Percentiles rank a stretch among this genome's conserved stretches.
phyloP scores from a whole-genome alignment of 2,797 vertebrate species.

The Rachycentron canadum region DNA sequence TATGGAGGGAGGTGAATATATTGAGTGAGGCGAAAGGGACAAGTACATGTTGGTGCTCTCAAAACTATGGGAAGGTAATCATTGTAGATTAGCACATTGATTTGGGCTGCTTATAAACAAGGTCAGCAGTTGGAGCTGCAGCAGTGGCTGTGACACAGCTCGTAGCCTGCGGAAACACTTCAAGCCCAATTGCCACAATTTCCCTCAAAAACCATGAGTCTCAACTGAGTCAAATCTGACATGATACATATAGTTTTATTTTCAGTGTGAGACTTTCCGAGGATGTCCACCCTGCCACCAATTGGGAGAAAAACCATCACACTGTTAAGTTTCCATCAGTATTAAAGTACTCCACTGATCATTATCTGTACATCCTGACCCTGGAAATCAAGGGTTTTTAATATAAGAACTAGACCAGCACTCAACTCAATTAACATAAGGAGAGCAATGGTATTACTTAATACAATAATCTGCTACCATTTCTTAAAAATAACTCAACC shows the following conservation, averaged over 20 bases:
- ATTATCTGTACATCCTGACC: background rate
- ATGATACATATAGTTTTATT: constrained; percentile 11
- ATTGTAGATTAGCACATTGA: background rate
- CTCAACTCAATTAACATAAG: constrained; percentile 15
- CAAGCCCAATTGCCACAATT: background rate
- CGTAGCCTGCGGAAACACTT: background rate
- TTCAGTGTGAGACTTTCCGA: background rate
- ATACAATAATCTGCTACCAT: constrained; percentile 18
- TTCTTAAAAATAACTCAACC: constrained; percentile 8
- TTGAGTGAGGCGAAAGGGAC: constrained; percentile 4
- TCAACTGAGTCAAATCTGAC: constrained; percentile 3
- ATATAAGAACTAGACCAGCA: constrained; percentile 12
- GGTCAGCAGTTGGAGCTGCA: background rate
- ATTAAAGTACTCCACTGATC: background rate
- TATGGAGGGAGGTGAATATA: background rate
- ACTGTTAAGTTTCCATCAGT: background rate
- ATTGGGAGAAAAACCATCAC: background rate
- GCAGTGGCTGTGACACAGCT: constrained; percentile 1
- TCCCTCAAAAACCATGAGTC: background rate
- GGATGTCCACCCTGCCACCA: background rate
- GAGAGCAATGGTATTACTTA: background rate
- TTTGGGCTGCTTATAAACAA: background rate
- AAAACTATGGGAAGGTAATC: background rate
- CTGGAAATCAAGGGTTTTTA: constrained; percentile 15
- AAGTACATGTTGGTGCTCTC: background rate